Base-by-base conservation (phyloP, 1,140 invertebrate species). In the Heterodera carotae region DNA sequence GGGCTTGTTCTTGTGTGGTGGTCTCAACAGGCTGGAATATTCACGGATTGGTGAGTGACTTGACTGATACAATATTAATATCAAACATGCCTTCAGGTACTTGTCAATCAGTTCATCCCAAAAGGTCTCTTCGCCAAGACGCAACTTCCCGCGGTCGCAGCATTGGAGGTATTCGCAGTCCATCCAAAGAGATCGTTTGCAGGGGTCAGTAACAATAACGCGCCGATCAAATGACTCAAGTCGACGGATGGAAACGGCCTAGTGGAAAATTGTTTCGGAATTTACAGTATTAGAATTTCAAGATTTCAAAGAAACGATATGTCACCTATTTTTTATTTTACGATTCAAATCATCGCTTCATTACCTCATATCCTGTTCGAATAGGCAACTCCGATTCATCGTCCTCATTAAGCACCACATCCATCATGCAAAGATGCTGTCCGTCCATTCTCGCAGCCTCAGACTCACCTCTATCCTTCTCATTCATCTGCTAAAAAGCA, bases 91-190 rank as follows among this genome's bases (percentile, higher is more conserved):
- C 72, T 82, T 87, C 29, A 87, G 76, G 71, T 88, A 86, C 39
- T 72, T 83, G 29, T 85, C 81, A 66, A 86, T 88, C 27, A 88
- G 72, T 60, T 88, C 73, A 34, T 80, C 82, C 86, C 86, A 86
- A 73, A 86, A 86, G 0, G 39, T 60, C 29, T 87, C 78, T 69
- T 86, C 85, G 15, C 76, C 72, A 4, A 39, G 53, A 59, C 85
- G 79, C 10, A 86, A 79, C 43, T 71, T 76, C 48, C 85, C 85
- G 18, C 80, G 69, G 43, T 83, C 81, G 66, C 85, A 86, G 22
- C 74, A 74, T 36, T 86, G 76, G 48, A 84, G 60, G 71, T 85
- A 87, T 64, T 87, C 85, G 27, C 66, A 76, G 59, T 87, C 81
- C 85, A 86, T 86, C 85, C 85, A 86, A 7, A 76, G 73, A 29